Evolutionary conservation across 2,113 vertebrate genomes (phyloP), one percentile per base, ranked within the genome.

Genomic region (Synchiropus splendidus): DNA sequence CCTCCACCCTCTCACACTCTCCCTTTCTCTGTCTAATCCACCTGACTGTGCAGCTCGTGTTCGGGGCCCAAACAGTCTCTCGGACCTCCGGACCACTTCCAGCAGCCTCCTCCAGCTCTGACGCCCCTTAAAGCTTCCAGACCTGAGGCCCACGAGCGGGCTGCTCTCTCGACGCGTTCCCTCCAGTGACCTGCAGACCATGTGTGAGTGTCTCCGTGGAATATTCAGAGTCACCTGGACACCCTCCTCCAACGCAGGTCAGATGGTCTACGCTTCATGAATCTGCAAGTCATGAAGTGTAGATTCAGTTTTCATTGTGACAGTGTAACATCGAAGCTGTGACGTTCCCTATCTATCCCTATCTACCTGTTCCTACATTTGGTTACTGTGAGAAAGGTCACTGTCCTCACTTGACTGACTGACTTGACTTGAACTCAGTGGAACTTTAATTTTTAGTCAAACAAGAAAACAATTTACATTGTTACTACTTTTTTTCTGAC

Each of bases 131-230:
- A 27, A 31, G 50, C 46, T 43, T 50, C 43, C 51, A 43, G 36
- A 36, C 39, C 35, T 16, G n/a, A 57, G 16, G 47, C 60, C 51
- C 14, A 57, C 2, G 40, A 14, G 52, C 37, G 58, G 67, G 63
- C 59, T 45, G 51, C 27, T 55, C 54, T 56, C 14, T 45, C 42
- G 1, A 31, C 58, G 58, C 37, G 31, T 46, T 38, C 45, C 46
- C 64, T 62, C 45, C 51, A 34, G 50, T 15, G 42, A 34, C 64
- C 32, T 48, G 49, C 43, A 34, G 65, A 81, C 77, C 77, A 88
- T 88, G 87, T 87, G 85, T 55, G 85, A 87, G 61, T 89, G 85
- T 72, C 77, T 88, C 50, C 79, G 79, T 67, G 74, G 78, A 74
- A 78, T 89, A 66, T 85, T 88, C 74, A 72, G 80, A 61, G 80